phyloP scores from a whole-genome alignment of 2,888 invertebrate genomes.

The Diarsia rubi region DNA sequence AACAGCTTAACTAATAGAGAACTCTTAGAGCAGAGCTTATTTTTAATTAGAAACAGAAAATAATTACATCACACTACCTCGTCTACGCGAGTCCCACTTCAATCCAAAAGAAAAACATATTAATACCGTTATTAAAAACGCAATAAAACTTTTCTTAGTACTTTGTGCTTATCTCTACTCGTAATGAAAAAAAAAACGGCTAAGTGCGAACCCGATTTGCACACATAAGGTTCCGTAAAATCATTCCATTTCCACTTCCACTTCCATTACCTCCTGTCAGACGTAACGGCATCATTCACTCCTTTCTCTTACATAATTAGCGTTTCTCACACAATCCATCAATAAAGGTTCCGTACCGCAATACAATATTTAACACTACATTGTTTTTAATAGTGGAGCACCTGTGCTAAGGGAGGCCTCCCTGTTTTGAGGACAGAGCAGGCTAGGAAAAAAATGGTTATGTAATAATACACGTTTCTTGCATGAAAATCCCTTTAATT shows the following conservation, averaged over 20 bases:
- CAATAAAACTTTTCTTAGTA: constrained; percentile 47
- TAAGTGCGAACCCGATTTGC: background rate
- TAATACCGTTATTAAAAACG: constrained; percentile 44
- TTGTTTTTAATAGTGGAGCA: background rate
- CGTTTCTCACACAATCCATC: too few relatives aligned
- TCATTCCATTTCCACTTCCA: too few relatives aligned
- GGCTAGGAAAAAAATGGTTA: too few relatives aligned
- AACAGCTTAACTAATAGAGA: background rate
- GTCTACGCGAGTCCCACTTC: background rate
- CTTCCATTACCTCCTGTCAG: too few relatives aligned
- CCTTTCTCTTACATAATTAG: too few relatives aligned
- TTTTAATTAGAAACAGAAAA: constrained; percentile 27
- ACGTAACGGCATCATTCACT: too few relatives aligned
- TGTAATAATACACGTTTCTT: too few relatives aligned
- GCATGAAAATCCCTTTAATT: background rate
- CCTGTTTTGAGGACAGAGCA: too few relatives aligned
- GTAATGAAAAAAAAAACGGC: constrained; percentile 31
- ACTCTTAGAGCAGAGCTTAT: background rate
- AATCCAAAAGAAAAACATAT: constrained; percentile 3
- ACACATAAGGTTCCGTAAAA: background rate
- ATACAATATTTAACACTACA: background rate
- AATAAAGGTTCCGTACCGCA: background rate
- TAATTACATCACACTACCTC: background rate
- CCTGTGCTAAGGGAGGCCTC: too few relatives aligned
- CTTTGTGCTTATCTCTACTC: constrained; percentile 53